phyloP scores from a whole-genome alignment of 2,113 vertebrate genomes.

The Cololabis saira region DNA sequence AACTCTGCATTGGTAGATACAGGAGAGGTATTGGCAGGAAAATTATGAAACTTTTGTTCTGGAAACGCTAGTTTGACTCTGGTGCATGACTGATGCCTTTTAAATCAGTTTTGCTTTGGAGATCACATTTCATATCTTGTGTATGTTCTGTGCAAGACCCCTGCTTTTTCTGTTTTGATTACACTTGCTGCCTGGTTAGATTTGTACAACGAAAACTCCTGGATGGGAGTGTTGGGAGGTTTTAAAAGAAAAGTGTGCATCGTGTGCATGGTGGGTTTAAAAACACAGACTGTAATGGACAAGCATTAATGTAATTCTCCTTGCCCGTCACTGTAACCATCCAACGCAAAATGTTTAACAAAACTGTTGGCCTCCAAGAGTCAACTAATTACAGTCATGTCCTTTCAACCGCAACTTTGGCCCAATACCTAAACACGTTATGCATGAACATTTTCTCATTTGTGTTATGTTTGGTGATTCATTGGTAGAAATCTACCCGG shows the following conservation, averaged over 20 bases:
- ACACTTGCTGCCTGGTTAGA: no score
- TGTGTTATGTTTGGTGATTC: constrained; percentile 50
- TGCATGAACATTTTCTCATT: constrained; percentile 11
- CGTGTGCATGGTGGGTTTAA: no score
- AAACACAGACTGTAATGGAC: background rate
- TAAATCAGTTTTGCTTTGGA: background rate
- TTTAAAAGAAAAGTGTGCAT: no score
- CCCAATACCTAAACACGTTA: constrained; percentile 6
- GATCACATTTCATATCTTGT: background rate
- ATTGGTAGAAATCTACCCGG: constrained; percentile 14
- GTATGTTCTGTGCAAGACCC: background rate
- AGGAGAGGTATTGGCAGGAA: background rate
- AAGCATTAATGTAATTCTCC: background rate
- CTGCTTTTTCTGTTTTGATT: background rate
- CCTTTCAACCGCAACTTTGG: constrained; percentile 23
- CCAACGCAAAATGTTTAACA: background rate
- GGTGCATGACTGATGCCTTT: background rate
- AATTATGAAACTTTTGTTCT: background rate
- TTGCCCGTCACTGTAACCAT: background rate
- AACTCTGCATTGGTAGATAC: background rate
- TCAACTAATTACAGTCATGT: constrained; percentile 28
- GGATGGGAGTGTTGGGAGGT: no score
- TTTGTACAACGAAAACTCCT: no score
- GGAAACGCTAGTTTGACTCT: background rate
- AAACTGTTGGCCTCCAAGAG: background rate